Conservation (phyloP, 2,113 vertebrate species). For the Lophius piscatorius region DNA sequence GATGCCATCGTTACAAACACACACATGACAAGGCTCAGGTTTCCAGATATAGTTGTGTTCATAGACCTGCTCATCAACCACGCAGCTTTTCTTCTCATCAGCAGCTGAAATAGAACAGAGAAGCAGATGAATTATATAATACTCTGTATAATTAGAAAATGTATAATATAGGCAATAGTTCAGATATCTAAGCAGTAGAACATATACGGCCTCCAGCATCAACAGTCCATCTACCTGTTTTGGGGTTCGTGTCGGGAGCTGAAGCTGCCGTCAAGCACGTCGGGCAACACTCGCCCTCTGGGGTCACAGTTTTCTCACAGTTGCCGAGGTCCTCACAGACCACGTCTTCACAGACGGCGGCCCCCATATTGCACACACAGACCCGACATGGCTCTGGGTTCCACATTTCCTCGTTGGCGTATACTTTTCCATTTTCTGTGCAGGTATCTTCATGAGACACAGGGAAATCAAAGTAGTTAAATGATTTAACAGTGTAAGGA, state of each 20-base stretch:
- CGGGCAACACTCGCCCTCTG: conserved; percentile 67
- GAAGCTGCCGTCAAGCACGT: conserved; percentile 42
- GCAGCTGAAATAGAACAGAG: background rate
- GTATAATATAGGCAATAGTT: too few species aligned
- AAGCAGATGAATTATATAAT: rapidly evolving
- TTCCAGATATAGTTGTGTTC: conserved; percentile 91
- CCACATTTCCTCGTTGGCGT: conserved; percentile 59
- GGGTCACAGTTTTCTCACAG: conserved; percentile 47
- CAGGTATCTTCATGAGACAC: conserved; percentile 48
- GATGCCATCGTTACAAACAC: conserved; percentile 91
- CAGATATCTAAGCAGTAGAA: too few species aligned
- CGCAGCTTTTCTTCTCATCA: conserved; percentile 76
- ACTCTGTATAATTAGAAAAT: too few species aligned
- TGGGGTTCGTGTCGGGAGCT: background rate
- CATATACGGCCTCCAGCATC: too few species aligned
- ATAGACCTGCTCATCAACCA: conserved; percentile 84
- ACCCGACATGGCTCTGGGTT: conserved; percentile 52
- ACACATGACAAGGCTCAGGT: conserved; percentile 86
- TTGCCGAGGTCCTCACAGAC: conserved; percentile 47
- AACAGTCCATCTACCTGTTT: conserved; percentile 17
- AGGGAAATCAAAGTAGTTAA: background rate
- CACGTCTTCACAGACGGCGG: conserved; percentile 42
- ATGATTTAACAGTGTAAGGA: too few species aligned
- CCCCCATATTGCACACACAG: conserved; percentile 56
- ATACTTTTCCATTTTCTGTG: conserved; percentile 56